Evolutionary conservation across 2,888 invertebrate genomes (phyloP), one percentile per base, ranked within the genome.

Genomic region (Hedya salicella): DNA sequence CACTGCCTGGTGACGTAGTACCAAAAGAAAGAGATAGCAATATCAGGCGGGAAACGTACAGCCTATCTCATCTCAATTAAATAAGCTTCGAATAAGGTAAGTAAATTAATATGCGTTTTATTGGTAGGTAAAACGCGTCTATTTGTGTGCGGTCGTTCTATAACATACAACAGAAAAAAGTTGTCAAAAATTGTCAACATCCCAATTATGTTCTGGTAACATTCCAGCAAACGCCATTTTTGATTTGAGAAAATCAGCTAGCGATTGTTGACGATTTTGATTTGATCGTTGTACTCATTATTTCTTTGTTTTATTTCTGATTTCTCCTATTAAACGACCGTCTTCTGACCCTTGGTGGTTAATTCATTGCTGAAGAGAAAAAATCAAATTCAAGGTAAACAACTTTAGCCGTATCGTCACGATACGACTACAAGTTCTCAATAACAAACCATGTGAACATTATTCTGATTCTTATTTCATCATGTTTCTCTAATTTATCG

Each of bases 161-260:
- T n/a, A n/a, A n/a, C n/a, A n/a, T n/a, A n/a, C n/a, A n/a, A n/a
- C n/a, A n/a, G n/a, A n/a, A n/a, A n/a, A n/a, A n/a, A n/a, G n/a
- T n/a, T n/a, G n/a, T n/a, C n/a, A n/a, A n/a, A n/a, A n/a, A n/a
- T n/a, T n/a, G n/a, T 11, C 19, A 21, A 11, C 17, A 39, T 36
- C 40, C 40, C 21, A 39, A 52, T 21, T 50, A 36, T 49, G 8
- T 3, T 13, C 9, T 73, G 70, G 80, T 70, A 78, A 80, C 76
- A 79, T 69, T 68, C 50, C 63, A 49, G 42, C 40, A 77, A 83
- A 83, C 86, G 85, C 86, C 86, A 86, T 86, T 81, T 83, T 65
- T 85, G 74, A 68, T 70, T 72, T 65, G 62, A 60, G 44, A 71
- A 73, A 75, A 74, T 74, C 76, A 72, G 74, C 70, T 75, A 69